Conservation (phyloP, 2,797 vertebrate genomes). For the Glyptemys insculpta region DNA sequence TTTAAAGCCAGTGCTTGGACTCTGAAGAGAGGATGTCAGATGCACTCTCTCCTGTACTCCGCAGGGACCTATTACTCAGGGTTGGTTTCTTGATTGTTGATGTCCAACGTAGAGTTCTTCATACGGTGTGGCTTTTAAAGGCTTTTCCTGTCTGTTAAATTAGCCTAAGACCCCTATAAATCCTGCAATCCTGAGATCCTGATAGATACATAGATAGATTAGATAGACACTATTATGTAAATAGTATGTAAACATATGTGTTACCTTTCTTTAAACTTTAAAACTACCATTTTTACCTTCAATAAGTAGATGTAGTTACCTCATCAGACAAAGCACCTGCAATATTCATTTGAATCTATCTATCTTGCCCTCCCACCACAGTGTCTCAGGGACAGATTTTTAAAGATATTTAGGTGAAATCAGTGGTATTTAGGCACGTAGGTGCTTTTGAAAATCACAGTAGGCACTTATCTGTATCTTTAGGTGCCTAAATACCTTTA, state of each 20-base stretch:
- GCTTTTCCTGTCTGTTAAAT: background rate
- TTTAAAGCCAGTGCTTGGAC: slow-evolving; percentile 31
- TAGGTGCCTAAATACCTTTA: background rate
- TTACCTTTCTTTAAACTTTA: background rate
- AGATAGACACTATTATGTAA: background rate
- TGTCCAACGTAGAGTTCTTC: background rate
- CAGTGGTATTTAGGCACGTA: background rate
- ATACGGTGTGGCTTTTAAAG: slow-evolving; percentile 18
- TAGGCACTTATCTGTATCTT: background rate
- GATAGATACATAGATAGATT: background rate
- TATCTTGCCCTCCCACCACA: background rate
- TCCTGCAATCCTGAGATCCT: background rate
- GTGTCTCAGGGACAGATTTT: background rate
- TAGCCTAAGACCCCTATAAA: background rate
- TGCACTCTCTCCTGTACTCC: slow-evolving; percentile 16
- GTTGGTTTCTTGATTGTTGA: slow-evolving; percentile 27
- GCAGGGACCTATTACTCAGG: background rate
- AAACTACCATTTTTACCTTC: background rate
- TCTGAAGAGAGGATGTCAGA: background rate
- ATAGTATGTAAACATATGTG: background rate
- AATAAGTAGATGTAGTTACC: background rate
- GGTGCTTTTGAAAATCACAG: background rate
- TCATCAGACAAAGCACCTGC: background rate
- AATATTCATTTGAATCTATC: background rate
- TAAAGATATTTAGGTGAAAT: background rate